Base-by-base conservation (phyloP, 2,888 invertebrate species). In the Phyto melanocephala region DNA sequence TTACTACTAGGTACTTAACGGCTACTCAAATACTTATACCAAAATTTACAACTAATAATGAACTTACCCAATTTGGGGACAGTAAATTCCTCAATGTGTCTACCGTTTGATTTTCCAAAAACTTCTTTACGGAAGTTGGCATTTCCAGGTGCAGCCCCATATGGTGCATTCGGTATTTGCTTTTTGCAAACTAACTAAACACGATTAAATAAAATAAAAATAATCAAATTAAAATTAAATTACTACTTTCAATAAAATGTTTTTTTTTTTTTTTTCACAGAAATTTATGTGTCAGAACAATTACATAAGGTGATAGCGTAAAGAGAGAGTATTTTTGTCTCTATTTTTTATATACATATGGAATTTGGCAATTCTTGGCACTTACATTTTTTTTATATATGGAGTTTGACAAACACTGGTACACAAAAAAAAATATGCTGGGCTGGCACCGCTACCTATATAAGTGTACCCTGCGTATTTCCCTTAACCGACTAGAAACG, bases 161-260 rank as follows among this genome's bases (percentile, higher is more conserved):
- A 93, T 45, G 92, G 90, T 28, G 90, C 88, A 82, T 92, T 91
- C 24, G 91, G 90, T 76, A 91, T 86, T 68, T 92, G 92, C 87
- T 93, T 93, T 88, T 93, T 94, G 87, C 93, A 93, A 67, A 93
- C 90, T 84, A 94, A 91, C 94, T 94, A 86, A 45, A 65, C 13
- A 58, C 56, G 33, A 7, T 10, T 0, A 65, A 24, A 65, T n/a
- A 24, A 20, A 60, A 24, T 6, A 63, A 54, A 22, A 70, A 54
- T 22, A 56, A 65, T 40, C 11, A 13, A 42, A 24, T 42, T 35
- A 22, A 17, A 60, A 45, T 77, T 56, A 15, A 2, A n/a, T n/a
- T 42, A 28, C 1, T 20, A 54, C 1, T 54, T 7, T 33, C 22
- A 4, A 50, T 47, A 52, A n/a, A 24, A n/a, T n/a, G n/a, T n/a